A percentile compares a stretch with the other conserved stretches of the same genome.
Conservation (phyloP, 2,888 invertebrate genomes). For the Hirtodrosophila cameraria region DNA sequence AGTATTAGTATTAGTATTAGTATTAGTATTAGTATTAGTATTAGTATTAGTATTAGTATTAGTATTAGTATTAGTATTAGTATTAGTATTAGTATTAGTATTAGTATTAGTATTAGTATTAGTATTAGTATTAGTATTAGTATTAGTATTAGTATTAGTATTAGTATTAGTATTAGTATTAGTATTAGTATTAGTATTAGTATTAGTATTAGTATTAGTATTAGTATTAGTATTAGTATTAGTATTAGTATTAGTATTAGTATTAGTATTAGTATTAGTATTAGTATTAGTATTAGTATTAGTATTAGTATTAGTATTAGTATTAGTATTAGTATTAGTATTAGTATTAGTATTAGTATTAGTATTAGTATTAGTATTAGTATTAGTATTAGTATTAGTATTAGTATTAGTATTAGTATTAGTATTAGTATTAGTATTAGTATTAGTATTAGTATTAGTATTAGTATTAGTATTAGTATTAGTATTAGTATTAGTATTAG, state of each 20-base stretch:
- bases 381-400: constrained; percentile 16
- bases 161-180: constrained; percentile 31
- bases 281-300: constrained; percentile 2
- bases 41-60: too few species aligned
- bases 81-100: constrained; percentile 17
- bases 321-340: too few species aligned
- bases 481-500: constrained; percentile 18
- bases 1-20: constrained; percentile 8
- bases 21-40: constrained; percentile 36
- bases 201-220: constrained; percentile 22
- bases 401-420: constrained; percentile 13
- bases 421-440: constrained; percentile 9
- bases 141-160: constrained; percentile 6
- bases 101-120: too few species aligned
- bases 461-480: constrained; percentile 13
- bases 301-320: constrained; percentile 27
- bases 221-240: constrained; percentile 8
- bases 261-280: too few species aligned
- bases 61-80: constrained; percentile 7
- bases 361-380: constrained; percentile 19
- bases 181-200: too few species aligned
- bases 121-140: constrained; percentile 27
- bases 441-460: constrained; percentile 6
- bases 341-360: constrained; percentile 22
- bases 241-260: too few species aligned